phyloP scores from a whole-genome alignment of 1,140 invertebrate genomes.

The Neodiprion pinetum region DNA sequence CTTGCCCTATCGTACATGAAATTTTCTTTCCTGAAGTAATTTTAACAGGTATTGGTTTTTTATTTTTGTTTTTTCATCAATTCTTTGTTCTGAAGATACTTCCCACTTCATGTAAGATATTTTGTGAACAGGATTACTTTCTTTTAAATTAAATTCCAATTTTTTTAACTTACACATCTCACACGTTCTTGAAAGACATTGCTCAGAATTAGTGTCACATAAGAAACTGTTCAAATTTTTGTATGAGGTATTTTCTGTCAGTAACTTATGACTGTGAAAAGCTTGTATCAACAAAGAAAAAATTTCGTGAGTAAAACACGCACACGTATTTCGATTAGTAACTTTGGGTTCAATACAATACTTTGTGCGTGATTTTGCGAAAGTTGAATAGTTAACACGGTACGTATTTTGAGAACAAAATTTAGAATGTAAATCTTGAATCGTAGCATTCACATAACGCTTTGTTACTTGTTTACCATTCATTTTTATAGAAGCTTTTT shows the following conservation, averaged over 20 bases:
- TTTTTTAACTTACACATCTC: constrained; percentile 24
- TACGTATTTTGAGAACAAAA: constrained; percentile 24
- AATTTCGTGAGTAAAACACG: constrained; percentile 30
- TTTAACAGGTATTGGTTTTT: constrained; percentile 22
- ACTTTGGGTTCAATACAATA: constrained; percentile 25
- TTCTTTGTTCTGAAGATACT: constrained; percentile 20
- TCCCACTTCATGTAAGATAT: constrained; percentile 23
- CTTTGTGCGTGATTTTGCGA: constrained; percentile 12
- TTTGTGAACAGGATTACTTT: constrained; percentile 14
- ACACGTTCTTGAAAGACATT: constrained; percentile 29
- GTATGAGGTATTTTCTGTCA: constrained; percentile 25
- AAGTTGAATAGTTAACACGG: constrained; percentile 16
- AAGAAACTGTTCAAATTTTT: constrained; percentile 27
- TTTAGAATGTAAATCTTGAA: constrained; percentile 22
- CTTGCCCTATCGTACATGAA: constrained; percentile 16
- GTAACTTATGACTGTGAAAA: constrained; percentile 22
- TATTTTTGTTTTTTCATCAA: constrained; percentile 21
- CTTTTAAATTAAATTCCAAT: constrained; percentile 22
- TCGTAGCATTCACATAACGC: constrained; percentile 22
- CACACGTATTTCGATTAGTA: constrained; percentile 25
- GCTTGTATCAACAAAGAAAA: constrained; percentile 23
- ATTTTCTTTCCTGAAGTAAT: constrained; percentile 13
- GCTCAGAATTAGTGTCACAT: constrained; percentile 20
- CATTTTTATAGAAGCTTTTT: constrained; percentile 23
- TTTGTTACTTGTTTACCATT: constrained; percentile 25